Conservation (phyloP, 2,113 vertebrate genomes). For the Grammomys surdaster region DNA sequence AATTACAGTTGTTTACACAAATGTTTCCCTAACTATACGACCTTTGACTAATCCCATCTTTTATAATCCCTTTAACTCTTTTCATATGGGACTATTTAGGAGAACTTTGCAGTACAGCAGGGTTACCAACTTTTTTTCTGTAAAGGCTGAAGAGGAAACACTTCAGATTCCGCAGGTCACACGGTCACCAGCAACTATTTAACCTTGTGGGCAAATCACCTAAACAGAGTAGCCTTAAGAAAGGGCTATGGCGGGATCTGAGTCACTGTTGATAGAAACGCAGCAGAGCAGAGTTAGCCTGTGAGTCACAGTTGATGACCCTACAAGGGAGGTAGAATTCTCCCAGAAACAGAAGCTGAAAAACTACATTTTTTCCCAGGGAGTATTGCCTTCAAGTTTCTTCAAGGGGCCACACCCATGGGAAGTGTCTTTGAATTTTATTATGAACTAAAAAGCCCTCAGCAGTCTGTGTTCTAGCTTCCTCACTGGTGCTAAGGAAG, state of each 20-base stretch:
- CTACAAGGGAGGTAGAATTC: background rate
- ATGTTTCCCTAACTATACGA: slow-evolving; percentile 64
- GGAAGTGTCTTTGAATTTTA: slow-evolving; percentile 29
- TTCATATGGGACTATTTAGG: slow-evolving; percentile 64
- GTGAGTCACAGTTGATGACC: background rate
- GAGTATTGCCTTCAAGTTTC: background rate
- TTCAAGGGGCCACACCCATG: background rate
- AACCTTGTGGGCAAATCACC: background rate
- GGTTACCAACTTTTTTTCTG: slow-evolving; percentile 43
- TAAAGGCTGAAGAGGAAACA: slow-evolving; percentile 36
- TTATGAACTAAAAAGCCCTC: background rate
- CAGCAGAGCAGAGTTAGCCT: background rate
- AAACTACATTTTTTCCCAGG: background rate
- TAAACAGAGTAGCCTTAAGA: background rate
- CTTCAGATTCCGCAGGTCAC: slow-evolving; percentile 40
- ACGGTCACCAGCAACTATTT: background rate
- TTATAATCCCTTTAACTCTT: slow-evolving; percentile 46
- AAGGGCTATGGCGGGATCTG: background rate
- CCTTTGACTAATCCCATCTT: slow-evolving; percentile 59
- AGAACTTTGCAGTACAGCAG: background rate
- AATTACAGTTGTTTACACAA: slow-evolving; percentile 66
- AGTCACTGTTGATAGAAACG: slow-evolving; percentile 13
- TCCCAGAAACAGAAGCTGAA: slow-evolving; percentile 26
- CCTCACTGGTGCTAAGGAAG: background rate
- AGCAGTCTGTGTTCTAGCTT: background rate